Percentiles rank a stretch among this genome's conserved stretches.
Evolutionary conservation across 2,797 vertebrate species (phyloP).

Genomic region (Kryptolebias ocellatus): DNA sequence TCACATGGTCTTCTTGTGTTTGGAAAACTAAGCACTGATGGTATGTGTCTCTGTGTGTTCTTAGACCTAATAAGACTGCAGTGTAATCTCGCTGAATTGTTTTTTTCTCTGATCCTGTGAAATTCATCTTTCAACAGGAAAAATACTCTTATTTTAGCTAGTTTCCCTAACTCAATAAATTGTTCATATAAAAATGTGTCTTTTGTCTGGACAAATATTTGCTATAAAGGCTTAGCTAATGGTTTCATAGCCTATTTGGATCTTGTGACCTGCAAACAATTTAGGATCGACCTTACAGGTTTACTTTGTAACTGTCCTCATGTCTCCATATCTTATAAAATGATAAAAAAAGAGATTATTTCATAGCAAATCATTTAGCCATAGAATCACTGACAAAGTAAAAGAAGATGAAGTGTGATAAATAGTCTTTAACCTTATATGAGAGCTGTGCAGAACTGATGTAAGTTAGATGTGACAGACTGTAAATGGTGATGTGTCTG

Average conservation of each 20-base stretch:
- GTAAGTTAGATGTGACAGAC: conserved; percentile 4
- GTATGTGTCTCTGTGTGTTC: conserved; percentile 8
- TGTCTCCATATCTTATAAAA: too few relatives aligned
- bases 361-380: not conserved
- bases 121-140: too few relatives aligned
- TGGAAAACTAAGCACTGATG: conserved; percentile 34
- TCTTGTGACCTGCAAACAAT: too few relatives aligned
- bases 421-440: not conserved
- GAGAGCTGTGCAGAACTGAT: not conserved
- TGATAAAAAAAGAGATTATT: not conserved
- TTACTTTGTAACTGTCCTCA: too few relatives aligned
- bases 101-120: conserved; percentile 6
- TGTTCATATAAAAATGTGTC: not conserved
- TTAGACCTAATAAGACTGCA: conserved; percentile 20
- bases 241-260: too few relatives aligned
- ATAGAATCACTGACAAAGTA: not conserved
- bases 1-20: conserved; percentile 25
- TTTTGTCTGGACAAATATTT: not conserved
- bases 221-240: not conserved
- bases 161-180: too few relatives aligned
- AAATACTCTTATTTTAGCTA: too few relatives aligned
- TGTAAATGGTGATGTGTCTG: conserved; percentile 26
- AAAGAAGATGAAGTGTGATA: too few relatives aligned
- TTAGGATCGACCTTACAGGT: too few relatives aligned
- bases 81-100: conserved; percentile 21